Base-by-base conservation (phyloP, 2,888 invertebrate genomes). In the Pyrochroa serraticornis region DNA sequence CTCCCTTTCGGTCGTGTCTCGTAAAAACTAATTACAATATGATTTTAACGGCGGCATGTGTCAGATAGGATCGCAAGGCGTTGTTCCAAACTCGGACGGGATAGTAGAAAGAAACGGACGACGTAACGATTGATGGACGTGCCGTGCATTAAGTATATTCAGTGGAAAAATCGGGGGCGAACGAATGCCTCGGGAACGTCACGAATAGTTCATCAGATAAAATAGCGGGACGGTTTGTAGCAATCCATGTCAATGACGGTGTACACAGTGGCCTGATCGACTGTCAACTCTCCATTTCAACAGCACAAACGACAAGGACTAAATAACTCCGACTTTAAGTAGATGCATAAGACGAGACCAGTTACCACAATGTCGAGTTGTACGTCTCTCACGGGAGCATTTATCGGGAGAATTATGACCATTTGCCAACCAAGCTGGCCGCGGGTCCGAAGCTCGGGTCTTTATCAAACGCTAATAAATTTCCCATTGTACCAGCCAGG, bases 141-240 rank as follows among this genome's bases (percentile, higher is more conserved):
- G 22, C 3, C 22, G 55, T 58, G 46, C 60, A 60, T 68, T 68
- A 65, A 56, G 43, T 48, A n/a, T n/a, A 64, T 60, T 60, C 61
- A 56, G 22, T 22, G 22, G 22, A 58, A 59, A 62, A 62, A 66
- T 22, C 22, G 22, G 22, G 22, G 22, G 22, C 22, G 22, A 22
- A 22, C 22, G 22, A 60, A 60, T 49, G 54, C 51, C 54, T 34
- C 32, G 56, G 50, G 53, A 62, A 54, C 51, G 59, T 67, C 64
- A 65, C 65, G 65, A 62, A 60, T 56, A 62, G 53, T 59, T 51
- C 58, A 67, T 67, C 66, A 65, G 68, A 68, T 67, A 67, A 67
- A 53, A 37, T 34, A 49, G 41, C 55, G 49, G 53, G 45, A 60
- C 52, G 50, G 60, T 60, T 22, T 55, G 57, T 57, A 58, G 58